phyloP scores from a whole-genome alignment of 2,888 invertebrate species.

The Cantharis rufa region DNA sequence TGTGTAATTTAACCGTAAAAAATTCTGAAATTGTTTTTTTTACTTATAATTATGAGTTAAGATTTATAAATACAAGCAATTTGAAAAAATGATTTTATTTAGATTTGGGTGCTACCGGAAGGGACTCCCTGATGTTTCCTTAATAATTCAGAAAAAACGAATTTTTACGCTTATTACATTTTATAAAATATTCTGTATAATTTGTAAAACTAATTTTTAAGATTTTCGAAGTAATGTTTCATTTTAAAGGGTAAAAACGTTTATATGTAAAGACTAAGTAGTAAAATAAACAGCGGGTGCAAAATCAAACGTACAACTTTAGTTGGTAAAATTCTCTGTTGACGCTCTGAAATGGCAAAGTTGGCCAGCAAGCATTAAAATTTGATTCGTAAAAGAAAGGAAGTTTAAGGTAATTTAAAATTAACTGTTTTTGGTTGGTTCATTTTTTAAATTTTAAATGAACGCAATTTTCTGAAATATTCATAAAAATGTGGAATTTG shows the following conservation, averaged over 20 bases:
- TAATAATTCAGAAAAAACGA: background rate
- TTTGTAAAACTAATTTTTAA: background rate
- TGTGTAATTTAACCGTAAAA: too few relatives aligned
- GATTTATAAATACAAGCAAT: too few relatives aligned
- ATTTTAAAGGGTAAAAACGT: background rate
- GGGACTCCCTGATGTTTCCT: background rate
- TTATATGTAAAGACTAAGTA: constrained; percentile 1
- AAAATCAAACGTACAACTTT: constrained; percentile 14
- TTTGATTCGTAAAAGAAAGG: background rate
- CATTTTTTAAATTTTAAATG: background rate
- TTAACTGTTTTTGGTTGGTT: background rate
- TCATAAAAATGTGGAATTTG: background rate
- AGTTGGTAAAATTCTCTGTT: constrained; percentile 15
- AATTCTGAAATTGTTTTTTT: too few relatives aligned
- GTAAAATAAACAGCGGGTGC: constrained; percentile 19
- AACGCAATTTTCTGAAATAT: background rate
- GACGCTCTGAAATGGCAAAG: constrained; percentile 7
- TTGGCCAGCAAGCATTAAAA: constrained; percentile 8
- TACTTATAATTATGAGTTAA: too few relatives aligned
- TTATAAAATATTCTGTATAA: background rate
- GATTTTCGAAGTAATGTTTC: background rate
- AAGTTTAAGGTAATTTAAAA: background rate
- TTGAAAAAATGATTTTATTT: too few relatives aligned
- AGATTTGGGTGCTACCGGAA: background rate
- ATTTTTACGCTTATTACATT: background rate